phyloP scores from a whole-genome alignment of 2,797 vertebrate species.

The Galagoides demidoff region DNA sequence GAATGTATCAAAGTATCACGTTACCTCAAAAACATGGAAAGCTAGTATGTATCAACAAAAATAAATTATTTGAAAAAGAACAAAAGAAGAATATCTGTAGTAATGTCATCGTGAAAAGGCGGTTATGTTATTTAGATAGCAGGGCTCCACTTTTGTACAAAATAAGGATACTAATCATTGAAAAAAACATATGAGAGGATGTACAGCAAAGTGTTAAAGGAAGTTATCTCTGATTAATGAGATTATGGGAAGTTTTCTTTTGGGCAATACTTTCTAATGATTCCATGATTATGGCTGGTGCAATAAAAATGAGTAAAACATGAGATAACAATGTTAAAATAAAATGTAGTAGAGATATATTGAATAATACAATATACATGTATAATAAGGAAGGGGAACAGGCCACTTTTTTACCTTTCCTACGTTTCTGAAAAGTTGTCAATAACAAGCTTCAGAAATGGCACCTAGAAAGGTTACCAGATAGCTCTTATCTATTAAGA shows the following conservation, averaged over 20 bases:
- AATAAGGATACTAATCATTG: constrained; percentile 9
- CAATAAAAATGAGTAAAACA: constrained; percentile 30
- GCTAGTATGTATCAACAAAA: background rate
- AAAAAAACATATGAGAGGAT: constrained; percentile 9
- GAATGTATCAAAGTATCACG: background rate
- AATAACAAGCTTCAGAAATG: background rate
- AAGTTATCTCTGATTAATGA: constrained; percentile 22
- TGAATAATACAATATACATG: constrained; percentile 7
- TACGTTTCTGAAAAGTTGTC: constrained; percentile 10
- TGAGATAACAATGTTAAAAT: constrained; percentile 15
- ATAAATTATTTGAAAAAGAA: background rate
- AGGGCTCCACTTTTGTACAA: background rate
- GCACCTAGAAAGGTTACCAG: background rate
- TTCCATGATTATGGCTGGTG: background rate
- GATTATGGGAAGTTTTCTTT: constrained; percentile 8
- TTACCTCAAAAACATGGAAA: background rate
- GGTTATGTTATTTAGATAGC: background rate
- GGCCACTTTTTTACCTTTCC: background rate
- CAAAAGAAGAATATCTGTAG: background rate
- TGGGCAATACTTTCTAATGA: constrained; percentile 40
- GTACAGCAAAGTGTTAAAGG: constrained; percentile 23
- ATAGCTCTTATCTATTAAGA: constrained; percentile 13
- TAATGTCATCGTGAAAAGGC: background rate
- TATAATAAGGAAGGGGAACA: background rate
- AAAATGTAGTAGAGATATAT: background rate